Evolutionary conservation across 2,113 vertebrate species (phyloP).

Genomic region (Dicrurus megarhynchus): DNA sequence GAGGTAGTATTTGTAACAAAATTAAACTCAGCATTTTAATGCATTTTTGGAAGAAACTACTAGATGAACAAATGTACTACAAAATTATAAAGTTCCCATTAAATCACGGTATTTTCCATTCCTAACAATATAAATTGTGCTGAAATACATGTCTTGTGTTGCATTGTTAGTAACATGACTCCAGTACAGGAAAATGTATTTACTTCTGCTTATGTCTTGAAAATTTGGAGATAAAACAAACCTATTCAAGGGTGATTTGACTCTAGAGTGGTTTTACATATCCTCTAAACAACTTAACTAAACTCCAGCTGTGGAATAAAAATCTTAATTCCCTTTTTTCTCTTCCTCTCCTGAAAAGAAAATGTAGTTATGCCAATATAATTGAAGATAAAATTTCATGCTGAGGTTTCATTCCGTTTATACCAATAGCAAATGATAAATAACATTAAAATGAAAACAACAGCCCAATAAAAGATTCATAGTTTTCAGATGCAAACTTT

Average conservation of each 20-base stretch:
- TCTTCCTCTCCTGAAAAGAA: constrained; percentile 39
- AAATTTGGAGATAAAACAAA: constrained; percentile 6
- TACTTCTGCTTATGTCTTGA: neutral
- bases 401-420: neutral
- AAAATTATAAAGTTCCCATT: neutral
- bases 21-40: neutral
- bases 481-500: neutral
- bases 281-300: constrained; percentile 40
- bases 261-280: constrained; percentile 28
- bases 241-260: neutral
- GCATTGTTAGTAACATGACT: neutral
- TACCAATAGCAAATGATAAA: constrained; percentile 5
- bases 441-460: neutral
- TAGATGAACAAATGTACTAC: neutral
- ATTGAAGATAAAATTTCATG: constrained; percentile 33
- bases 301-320: constrained; percentile 13
- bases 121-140: neutral
- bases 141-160: neutral
- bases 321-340: constrained; percentile 16
- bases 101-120: neutral
- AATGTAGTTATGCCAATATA: constrained; percentile 29
- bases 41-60: neutral
- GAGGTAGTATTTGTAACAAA: neutral
- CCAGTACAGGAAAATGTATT: neutral
- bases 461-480: neutral